Percentiles rank a stretch among this genome's conserved stretches.
These are phyloP conservation scores for Urocitellus parryii DNA, from an alignment of 2,113 vertebrate genomes.

Conservation along the genomic window DNA sequence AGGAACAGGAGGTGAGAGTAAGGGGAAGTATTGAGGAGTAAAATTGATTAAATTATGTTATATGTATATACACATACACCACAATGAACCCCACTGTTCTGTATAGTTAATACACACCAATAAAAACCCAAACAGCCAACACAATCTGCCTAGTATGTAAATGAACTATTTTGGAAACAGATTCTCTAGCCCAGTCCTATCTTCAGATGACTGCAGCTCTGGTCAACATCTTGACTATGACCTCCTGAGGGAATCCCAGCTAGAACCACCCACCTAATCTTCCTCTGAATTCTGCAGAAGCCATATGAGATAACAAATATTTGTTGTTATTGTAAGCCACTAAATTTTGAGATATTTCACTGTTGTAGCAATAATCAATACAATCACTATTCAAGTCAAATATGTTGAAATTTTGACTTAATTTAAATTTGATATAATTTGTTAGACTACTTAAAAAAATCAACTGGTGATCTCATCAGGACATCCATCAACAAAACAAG, in stretches of 20 bases:
- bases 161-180: not conserved
- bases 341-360: not conserved
- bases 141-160: not conserved
- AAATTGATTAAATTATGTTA: too few relatives aligned
- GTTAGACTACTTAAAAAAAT: not conserved
- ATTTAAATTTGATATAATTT: not conserved
- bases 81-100: too few relatives aligned
- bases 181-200: not conserved
- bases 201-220: not conserved
- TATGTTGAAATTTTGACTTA: not conserved
- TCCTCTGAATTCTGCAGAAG: not conserved
- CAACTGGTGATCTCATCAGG: not conserved
- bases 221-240: not conserved
- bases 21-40: too few relatives aligned
- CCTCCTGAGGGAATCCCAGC: not conserved
- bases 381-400: not conserved
- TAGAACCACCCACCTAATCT: not conserved
- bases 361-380: not conserved
- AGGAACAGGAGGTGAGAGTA: too few relatives aligned
- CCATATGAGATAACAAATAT: not conserved
- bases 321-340: not conserved
- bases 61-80: too few relatives aligned
- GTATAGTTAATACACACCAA: too few relatives aligned
- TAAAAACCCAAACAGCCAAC: not conserved
- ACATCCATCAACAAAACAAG: slow-evolving; percentile 20